Percentiles rank a stretch among this genome's conserved stretches.
phyloP scores from a whole-genome alignment of 1,140 invertebrate genomes.

The Elymnias hypermnestra region DNA sequence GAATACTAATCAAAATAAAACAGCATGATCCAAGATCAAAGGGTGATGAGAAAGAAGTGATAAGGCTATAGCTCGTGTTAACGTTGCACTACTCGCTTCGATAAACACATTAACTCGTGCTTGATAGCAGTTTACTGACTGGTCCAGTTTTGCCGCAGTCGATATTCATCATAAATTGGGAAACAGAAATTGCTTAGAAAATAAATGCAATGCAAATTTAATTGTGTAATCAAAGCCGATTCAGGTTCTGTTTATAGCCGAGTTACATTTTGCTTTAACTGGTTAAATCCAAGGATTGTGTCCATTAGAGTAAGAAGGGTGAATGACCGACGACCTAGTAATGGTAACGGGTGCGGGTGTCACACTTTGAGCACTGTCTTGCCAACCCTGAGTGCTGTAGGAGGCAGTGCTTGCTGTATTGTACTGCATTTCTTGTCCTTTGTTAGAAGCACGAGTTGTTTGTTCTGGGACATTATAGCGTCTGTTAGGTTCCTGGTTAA shows the following conservation, averaged over 20 bases:
- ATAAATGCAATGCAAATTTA: slow-evolving; percentile 19
- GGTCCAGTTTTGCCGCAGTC: slow-evolving; percentile 13
- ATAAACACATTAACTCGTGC: slow-evolving; percentile 18
- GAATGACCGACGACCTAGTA: slow-evolving; percentile 41
- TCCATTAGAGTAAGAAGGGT: slow-evolving; percentile 30
- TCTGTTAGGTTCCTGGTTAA: slow-evolving; percentile 22
- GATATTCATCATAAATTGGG: slow-evolving; percentile 5
- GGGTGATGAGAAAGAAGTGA: slow-evolving; percentile 19
- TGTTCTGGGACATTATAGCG: slow-evolving; percentile 26
- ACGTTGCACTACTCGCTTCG: slow-evolving; percentile 9
- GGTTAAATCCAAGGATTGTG: slow-evolving; percentile 46
- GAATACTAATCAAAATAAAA: slow-evolving; percentile 7
- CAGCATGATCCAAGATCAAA: slow-evolving; percentile 17
- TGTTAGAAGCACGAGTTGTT: slow-evolving; percentile 24
- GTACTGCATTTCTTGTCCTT: slow-evolving; percentile 23
- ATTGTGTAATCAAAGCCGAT: slow-evolving; percentile 21
- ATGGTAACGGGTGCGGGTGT: slow-evolving; percentile 35
- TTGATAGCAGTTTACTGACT: slow-evolving; percentile 8
- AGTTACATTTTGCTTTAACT: slow-evolving; percentile 5
- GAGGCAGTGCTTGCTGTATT: slow-evolving; percentile 22
- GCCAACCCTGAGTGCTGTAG: slow-evolving; percentile 35
- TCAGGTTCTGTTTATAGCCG: slow-evolving; percentile 21
- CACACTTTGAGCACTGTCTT: slow-evolving; percentile 23
- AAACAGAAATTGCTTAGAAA: slow-evolving; percentile 8
- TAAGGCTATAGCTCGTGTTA: slow-evolving; percentile 15